Evolutionary conservation across 92 coral and sea anemone genomes (phyloP).

Genomic region (Pocillopora grandis): DNA sequence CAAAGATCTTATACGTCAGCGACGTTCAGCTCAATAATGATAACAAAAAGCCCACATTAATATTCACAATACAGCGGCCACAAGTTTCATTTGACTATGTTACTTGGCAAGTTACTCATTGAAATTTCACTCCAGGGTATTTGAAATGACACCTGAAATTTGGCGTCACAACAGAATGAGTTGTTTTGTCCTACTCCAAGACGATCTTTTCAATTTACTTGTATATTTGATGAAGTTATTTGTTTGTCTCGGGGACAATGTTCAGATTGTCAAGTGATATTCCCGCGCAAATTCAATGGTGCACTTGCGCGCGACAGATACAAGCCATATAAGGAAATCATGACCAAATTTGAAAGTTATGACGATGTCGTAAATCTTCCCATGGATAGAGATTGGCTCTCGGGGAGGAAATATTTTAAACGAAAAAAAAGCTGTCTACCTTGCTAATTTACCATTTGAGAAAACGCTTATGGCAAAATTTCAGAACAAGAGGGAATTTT

Average conservation of each 20-base stretch:
- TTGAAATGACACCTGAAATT: background rate
- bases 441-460: too few relatives aligned
- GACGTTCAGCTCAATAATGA: background rate
- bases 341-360: background rate
- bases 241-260: background rate
- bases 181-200: background rate
- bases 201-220: background rate
- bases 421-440: too few relatives aligned
- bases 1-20: background rate
- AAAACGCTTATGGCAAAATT: too few relatives aligned
- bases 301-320: background rate
- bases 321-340: background rate
- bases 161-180: background rate
- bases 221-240: constrained; percentile 20
- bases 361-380: background rate
- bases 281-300: constrained; percentile 9
- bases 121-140: background rate
- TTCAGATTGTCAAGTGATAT: background rate
- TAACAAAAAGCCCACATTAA: constrained; percentile 2
- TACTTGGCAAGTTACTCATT: background rate
- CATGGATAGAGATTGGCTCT: too few relatives aligned
- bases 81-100: background rate
- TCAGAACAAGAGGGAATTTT: too few relatives aligned
- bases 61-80: constrained; percentile 8
- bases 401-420: too few relatives aligned